Conservation (phyloP, 2,113 vertebrate species). For the Xiphophorus couchianus region DNA sequence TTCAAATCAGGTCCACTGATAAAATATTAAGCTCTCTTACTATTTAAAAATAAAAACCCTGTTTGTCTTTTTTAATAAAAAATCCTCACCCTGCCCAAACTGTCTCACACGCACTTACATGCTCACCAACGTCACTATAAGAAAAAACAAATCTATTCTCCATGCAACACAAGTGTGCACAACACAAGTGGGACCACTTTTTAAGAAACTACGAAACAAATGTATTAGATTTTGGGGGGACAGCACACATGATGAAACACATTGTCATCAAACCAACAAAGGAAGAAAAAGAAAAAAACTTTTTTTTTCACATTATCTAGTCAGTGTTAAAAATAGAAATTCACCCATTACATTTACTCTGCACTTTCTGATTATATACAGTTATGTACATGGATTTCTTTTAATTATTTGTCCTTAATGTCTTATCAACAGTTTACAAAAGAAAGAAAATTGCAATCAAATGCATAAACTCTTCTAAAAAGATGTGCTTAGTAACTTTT, state of each 20-base stretch:
- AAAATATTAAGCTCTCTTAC: conserved; percentile 17
- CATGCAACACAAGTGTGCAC: conserved; percentile 83
- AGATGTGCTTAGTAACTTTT: conserved; percentile 83
- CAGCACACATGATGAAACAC: conserved; percentile 57
- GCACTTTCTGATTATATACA: conserved; percentile 83
- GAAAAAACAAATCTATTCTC: conserved; percentile 76
- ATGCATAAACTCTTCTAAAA: conserved; percentile 84
- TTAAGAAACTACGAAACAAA: conserved; percentile 68
- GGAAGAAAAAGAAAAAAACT: conserved; percentile 36
- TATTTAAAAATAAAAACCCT: not conserved
- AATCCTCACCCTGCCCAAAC: conserved; percentile 14
- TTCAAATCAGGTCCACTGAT: conserved; percentile 30
- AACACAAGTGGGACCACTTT: conserved; percentile 75
- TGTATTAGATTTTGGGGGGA: conserved; percentile 41
- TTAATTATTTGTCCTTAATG: conserved; percentile 79
- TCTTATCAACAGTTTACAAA: conserved; percentile 83
- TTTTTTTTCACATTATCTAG: conserved; percentile 84
- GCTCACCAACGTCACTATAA: conserved; percentile 74
- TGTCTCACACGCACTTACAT: conserved; percentile 62
- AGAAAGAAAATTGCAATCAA: conserved; percentile 78
- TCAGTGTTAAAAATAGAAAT: conserved; percentile 89
- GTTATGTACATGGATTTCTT: conserved; percentile 79
- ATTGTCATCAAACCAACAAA: conserved; percentile 72
- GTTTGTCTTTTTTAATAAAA: not conserved
- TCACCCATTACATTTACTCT: conserved; percentile 84